Conservation (phyloP, 1,140 invertebrate species). For the Rhizoglyphus robini region DNA sequence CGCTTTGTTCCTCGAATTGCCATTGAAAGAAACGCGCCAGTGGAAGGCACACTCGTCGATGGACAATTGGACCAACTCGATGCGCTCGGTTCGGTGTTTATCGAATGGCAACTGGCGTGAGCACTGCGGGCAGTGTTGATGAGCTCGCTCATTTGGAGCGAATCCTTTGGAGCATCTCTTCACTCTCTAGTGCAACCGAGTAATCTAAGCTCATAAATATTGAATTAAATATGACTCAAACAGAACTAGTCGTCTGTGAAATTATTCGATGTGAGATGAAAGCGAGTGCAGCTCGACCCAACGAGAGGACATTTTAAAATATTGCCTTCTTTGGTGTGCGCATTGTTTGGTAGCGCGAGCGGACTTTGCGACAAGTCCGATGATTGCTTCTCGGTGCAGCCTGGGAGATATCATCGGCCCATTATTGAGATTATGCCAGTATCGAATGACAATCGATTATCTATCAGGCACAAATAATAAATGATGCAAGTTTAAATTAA, state of each 20-base stretch:
- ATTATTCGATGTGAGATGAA: neutral
- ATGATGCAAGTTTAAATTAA: conserved; percentile 14
- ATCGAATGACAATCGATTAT: conserved; percentile 13
- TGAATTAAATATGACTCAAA: conserved; percentile 7
- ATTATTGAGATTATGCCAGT: neutral
- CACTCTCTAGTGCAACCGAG: no score
- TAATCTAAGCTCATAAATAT: conserved; percentile 11
- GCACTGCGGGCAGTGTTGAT: no score
- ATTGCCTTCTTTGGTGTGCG: neutral
- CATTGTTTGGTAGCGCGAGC: neutral
- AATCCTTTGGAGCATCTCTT: no score
- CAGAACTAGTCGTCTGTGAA: neutral
- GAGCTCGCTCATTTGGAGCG: no score
- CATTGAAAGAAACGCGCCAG: no score
- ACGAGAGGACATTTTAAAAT: neutral
- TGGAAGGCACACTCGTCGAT: no score
- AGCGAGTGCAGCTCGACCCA: neutral
- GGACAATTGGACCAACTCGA: no score
- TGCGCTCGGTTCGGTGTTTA: no score
- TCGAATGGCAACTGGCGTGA: no score
- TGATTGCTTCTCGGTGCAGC: neutral
- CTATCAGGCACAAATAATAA: conserved; percentile 11
- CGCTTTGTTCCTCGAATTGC: no score
- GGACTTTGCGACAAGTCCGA: no score
- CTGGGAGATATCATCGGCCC: neutral